Evolutionary conservation across 1,140 invertebrate species (phyloP), one percentile per base, ranked within the genome.

Genomic region (Homalodisca vitripennis): DNA sequence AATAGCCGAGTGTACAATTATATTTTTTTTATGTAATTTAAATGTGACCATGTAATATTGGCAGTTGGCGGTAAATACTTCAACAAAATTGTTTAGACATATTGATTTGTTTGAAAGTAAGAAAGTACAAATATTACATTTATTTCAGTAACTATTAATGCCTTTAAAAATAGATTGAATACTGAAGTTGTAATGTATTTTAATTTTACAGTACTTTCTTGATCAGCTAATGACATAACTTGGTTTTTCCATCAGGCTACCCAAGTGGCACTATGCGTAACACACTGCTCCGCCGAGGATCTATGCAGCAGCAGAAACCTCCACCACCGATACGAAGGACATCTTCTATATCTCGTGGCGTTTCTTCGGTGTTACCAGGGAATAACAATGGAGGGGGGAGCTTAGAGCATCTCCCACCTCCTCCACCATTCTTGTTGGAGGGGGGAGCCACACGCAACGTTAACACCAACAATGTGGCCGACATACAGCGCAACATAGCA

Each of bases 311-410:
- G 70, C 81, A 86, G 51, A 88, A 93, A 79, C 92, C 92, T 31
- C 89, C 91, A 31, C 93, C 93, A 32, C 93, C 94, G 1, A 90
- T 94, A 0, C 83, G 94, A 70, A 82, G 93, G 46, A 94, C 92
- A 13, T 93, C 93, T 0, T 93, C 92, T 41, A 92, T 94, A 66
- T 89, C 89, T 27, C 24, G 51, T 3, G 67, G 67, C 22, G 65
- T 53, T 12, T 68, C 69, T 66, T 70, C 26, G 65, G 67, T 27
- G 67, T 6, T 72, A 73, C 66, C 67, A 70, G 68, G 69, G 69
- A 47, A 41, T 68, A 48, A 71, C 73, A 78, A 80, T 67, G 73
- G 74, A 30, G 41, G 71, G 12, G 75, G 74, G 17, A 78, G 77
- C 27, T 70, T 81, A 69, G 90, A 92, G 74, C 89, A 89, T 77